Base-by-base conservation (phyloP, 2,113 vertebrate species). In the Phoxinus phoxinus region DNA sequence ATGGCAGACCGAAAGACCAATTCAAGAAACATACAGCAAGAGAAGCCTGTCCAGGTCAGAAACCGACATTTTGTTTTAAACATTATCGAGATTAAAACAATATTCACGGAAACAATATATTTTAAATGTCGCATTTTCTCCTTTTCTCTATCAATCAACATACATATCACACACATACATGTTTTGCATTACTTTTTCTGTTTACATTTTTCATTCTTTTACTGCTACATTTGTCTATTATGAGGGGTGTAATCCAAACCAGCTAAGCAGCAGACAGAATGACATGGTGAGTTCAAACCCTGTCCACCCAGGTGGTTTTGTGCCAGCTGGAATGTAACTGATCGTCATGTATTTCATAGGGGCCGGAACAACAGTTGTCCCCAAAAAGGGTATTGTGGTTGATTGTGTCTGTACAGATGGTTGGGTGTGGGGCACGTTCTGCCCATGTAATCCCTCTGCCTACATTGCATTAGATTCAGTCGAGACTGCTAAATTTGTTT, bases 391-490 rank as follows among this genome's bases (percentile, higher is more conserved):
- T 51, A 4, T 80, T 90, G 89, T 89, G 81, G 78, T 82, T 89
- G 89, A 91, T 80, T 90, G 82, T 63, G 76, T 56, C 72, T 78
- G 86, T 82, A 69, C 92, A 93, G 90, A 93, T 93, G 91, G 89
- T 78, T 27, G 81, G 84, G 63, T 85, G 72, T 83, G 84, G 80
- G 85, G 82, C 59, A 35, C 53, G 72, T 76, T 82, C 75, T 87
- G 75, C 44, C 80, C 73, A 13, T 76, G 41, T 92, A 91, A 93
- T 91, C 89, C 87, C 71, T 76, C 44, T 73, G 46, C 88, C 90
- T 37, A 69, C 61, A 48, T 53, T 63, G 10, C 27, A 81, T 69
- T 51, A 51, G 19, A 69, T 30, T 81, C 80, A 19, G 37, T 63
- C 37, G 12, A 51, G 44, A 51, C 63, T 35, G 44, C 44, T 51